Evolutionary conservation across 23 tunicate species (phyloP), one percentile per base, ranked within the genome.

Genomic region (Trididemnum nubilum): DNA sequence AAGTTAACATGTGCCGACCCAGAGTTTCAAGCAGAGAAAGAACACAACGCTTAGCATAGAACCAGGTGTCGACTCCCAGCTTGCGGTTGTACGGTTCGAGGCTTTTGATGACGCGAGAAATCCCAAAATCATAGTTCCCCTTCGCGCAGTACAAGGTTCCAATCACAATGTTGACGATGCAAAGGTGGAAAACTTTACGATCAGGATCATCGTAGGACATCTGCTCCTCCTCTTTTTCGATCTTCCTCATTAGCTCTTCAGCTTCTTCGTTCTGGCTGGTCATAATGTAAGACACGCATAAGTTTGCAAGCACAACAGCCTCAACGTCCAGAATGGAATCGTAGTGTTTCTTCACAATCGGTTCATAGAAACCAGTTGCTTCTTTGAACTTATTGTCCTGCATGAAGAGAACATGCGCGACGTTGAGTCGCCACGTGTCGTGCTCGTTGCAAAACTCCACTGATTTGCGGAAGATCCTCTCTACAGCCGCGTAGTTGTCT

Each of bases 191-290:
- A 0, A 90, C 73, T 54, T 95, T 95, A 1, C 90, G 86, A 57
- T 95, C 99, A 2, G 99, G 99, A 73, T 85, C 95, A 65, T 95
- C 99, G 58, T 95, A 95, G 5, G 99, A 96, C 88, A 88, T 80
- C 65, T 83, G 92, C 67, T 95, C 99, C 73, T 95, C 99, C 60
- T 95, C 99, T 74, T 95, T 95, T 59, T 90, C 99, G n/a, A 95
- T 90, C 82, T 90, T 89, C 64, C 99, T 71, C 99, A 95, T 95
- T 80, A 95, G 51, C 52, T 95, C 99, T 65, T 95, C 99, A 2
- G 99, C 99, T 57, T 95, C 99, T 71, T 95, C 99, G 73, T 95
- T 95, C 67, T 95, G 99, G 61, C 96, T 89, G 21, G 99, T 95
- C 99, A 95, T 95, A 51, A 95, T 95, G 80, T 95, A 95, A 0